Base-by-base conservation (phyloP, 2,797 vertebrate species). In the Sciurus vulgaris region DNA sequence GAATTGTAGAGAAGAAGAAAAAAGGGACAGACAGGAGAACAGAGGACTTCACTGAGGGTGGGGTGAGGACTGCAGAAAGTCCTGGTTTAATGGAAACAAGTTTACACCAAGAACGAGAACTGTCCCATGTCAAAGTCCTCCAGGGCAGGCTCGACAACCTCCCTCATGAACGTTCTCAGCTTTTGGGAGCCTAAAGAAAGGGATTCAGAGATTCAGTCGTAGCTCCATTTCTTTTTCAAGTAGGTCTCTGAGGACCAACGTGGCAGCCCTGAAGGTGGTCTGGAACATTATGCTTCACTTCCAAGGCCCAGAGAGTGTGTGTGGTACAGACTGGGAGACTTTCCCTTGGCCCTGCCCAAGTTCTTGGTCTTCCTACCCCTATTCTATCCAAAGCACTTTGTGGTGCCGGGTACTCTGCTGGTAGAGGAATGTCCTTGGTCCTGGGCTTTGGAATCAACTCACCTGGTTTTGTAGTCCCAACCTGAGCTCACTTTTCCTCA, bases 1-100 rank as follows among this genome's bases (percentile, higher is more conserved):
- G 94, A 91, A 90, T 30, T 28, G 15, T 13, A 35, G 47, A 92
- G 28, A 90, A 84, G 28, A 88, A 82, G 51, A 38, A 81, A 78
- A 79, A 76, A 65, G 47, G 33, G 33, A 28, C 30, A 22, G 38
- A 51, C 41, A 47, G 33, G 12, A 93, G 76, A 56, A 22, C 63
- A 82, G 56, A 78, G 24, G 20, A 14, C 20, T 47, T 83, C 26
- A 2, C 13, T 22, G 41, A 9, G 7, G 49, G 24, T 6, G 7
- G 61, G 6, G 1, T 65, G 59, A n/a, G 59, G 11, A 35, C 0
- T 33, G 49, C 5, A 35, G 70, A 26, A 49, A 17, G 5, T 72
- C 38, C 73, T 67, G 54, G 30, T 33, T 51, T 76, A 47, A 33
- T n/a, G 72, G 65, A 41, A n/a, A 5, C 47, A 56, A 35, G 26